phyloP scores from a whole-genome alignment of 2,888 invertebrate species.

The Plagodis pulveraria region DNA sequence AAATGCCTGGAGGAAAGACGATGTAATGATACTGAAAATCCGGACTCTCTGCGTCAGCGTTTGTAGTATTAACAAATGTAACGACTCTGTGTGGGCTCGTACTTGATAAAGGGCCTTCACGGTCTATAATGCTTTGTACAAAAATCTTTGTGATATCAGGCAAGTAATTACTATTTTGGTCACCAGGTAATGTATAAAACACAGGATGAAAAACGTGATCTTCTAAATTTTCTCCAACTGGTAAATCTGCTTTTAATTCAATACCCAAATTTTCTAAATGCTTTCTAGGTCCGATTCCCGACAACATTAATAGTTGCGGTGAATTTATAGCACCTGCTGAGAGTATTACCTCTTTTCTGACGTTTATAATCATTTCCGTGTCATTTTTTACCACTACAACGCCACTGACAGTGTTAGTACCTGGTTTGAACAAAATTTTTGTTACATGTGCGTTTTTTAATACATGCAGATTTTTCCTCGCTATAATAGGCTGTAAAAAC shows the following conservation, averaged over 20 bases:
- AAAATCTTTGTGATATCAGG: constrained; percentile 56
- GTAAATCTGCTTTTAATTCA: constrained; percentile 67
- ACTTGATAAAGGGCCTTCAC: constrained; percentile 74
- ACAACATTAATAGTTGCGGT: constrained; percentile 79
- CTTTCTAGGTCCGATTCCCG: constrained; percentile 78
- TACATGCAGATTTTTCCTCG: constrained; percentile 70
- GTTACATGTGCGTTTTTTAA: constrained; percentile 82
- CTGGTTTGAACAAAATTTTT: constrained; percentile 78
- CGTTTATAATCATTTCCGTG: constrained; percentile 57
- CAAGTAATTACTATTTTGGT: constrained; percentile 48
- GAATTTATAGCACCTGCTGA: constrained; percentile 81
- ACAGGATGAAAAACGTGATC: constrained; percentile 77
- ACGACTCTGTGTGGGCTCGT: constrained; percentile 66
- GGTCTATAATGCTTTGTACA: constrained; percentile 73
- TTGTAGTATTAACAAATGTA: constrained; percentile 60
- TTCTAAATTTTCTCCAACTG: constrained; percentile 81
- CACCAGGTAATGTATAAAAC: constrained; percentile 56
- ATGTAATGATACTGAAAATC: constrained; percentile 64
- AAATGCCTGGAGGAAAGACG: constrained; percentile 51
- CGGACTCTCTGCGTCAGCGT: constrained; percentile 54
- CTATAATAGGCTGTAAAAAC: constrained; percentile 70
- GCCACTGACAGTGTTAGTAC: constrained; percentile 72
- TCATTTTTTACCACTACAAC: constrained; percentile 65
- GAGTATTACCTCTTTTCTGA: constrained; percentile 78
- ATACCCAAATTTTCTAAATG: constrained; percentile 68